phyloP scores from a whole-genome alignment of 2,113 vertebrate genomes.

The Oncorhynchus nerka region DNA sequence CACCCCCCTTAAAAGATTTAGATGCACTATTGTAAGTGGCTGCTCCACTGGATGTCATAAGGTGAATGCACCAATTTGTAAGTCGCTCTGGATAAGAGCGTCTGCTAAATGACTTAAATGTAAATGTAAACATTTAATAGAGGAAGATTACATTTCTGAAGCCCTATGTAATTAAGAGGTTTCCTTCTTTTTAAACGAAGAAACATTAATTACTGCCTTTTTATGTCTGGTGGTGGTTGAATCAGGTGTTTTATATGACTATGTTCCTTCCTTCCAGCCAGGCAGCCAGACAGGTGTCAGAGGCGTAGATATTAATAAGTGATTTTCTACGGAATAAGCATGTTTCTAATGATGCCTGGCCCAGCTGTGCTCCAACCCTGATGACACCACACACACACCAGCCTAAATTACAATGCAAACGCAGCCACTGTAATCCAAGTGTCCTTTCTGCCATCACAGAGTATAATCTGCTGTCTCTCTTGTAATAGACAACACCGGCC shows the following conservation, averaged over 20 bases:
- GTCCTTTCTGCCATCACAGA: slow-evolving; percentile 89
- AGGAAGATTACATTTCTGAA: slow-evolving; percentile 82
- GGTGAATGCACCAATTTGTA: too few species aligned
- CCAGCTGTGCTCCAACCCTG: slow-evolving; percentile 70
- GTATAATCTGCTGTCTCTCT: slow-evolving; percentile 86
- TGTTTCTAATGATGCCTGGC: slow-evolving; percentile 81
- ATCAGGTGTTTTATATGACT: slow-evolving; percentile 69
- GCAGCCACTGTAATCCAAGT: slow-evolving; percentile 84
- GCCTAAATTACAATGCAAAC: slow-evolving; percentile 86
- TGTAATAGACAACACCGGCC: slow-evolving; percentile 70
- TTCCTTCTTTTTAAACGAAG: slow-evolving; percentile 75
- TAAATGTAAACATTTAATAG: slow-evolving; percentile 88
- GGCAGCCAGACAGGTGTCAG: slow-evolving; percentile 86
- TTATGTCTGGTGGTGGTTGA: slow-evolving; percentile 80
- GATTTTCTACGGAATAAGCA: slow-evolving; percentile 90
- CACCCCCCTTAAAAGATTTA: too few species aligned
- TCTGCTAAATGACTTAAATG: too few species aligned
- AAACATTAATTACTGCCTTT: slow-evolving; percentile 59
- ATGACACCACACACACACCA: slow-evolving; percentile 50
- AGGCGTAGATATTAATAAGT: slow-evolving; percentile 86
- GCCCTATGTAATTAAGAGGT: slow-evolving; percentile 80
- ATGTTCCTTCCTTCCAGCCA: slow-evolving; percentile 68
- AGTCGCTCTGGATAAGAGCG: too few species aligned
- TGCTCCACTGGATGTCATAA: too few species aligned
- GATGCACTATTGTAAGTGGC: too few species aligned